Evolutionary conservation across 1,140 invertebrate species (phyloP).

Genomic region (Oppia nitens): DNA sequence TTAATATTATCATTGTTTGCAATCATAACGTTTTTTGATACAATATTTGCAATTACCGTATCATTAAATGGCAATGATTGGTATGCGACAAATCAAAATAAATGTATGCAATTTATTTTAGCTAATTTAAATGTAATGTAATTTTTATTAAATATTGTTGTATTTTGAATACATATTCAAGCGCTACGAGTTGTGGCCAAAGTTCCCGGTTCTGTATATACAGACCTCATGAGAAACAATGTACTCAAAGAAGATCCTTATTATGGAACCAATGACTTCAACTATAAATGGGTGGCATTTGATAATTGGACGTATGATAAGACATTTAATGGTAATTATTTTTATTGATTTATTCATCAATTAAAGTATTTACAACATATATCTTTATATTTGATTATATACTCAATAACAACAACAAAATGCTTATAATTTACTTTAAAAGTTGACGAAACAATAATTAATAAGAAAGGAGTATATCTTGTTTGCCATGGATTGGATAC

Average conservation of each 20-base stretch:
- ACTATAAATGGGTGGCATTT: slow-evolving; percentile 60
- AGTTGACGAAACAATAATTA: slow-evolving; percentile 21
- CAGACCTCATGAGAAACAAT: slow-evolving; percentile 44
- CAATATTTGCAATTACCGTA: not conserved
- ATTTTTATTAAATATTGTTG: not conserved
- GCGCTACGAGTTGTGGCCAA: slow-evolving; percentile 15
- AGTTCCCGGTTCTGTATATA: slow-evolving; percentile 72
- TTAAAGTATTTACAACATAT: not conserved
- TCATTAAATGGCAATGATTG: slow-evolving; percentile 3
- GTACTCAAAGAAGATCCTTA: slow-evolving; percentile 45
- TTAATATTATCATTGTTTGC: not conserved
- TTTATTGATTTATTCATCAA: slow-evolving; percentile 4
- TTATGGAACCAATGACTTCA: slow-evolving; percentile 57
- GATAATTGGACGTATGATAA: slow-evolving; percentile 55
- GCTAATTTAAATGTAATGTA: not conserved
- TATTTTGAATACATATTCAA: not conserved
- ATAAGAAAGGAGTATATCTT: slow-evolving; percentile 33
- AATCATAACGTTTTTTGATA: not conserved
- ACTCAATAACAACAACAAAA: too few species aligned
- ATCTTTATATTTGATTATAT: not conserved
- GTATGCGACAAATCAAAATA: not conserved
- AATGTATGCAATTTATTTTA: not conserved
- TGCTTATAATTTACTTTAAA: too few species aligned
- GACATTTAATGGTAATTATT: slow-evolving; percentile 26
- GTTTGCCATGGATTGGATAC: slow-evolving; percentile 76